These are phyloP conservation scores for Bungarus multicinctus DNA, from an alignment of 2,113 vertebrate species.

Conservation along the genomic window DNA sequence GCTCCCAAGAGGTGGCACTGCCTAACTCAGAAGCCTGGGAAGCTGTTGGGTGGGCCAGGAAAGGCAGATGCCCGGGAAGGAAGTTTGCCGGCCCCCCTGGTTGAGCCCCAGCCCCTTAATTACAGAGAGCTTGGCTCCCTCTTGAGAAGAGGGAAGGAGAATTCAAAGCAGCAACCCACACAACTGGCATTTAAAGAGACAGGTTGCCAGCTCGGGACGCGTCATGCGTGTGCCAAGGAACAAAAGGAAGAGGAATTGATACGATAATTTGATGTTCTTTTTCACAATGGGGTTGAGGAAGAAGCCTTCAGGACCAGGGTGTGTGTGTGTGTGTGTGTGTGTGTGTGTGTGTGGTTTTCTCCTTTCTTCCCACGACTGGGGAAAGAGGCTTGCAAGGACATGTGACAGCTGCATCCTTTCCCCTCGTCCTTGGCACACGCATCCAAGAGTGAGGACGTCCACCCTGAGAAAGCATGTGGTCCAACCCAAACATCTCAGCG, in stretches of 20 bases:
- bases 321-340: too few species aligned
- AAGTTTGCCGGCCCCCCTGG: background rate
- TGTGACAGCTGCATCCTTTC: background rate
- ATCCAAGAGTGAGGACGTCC: background rate
- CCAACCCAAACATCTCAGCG: too few species aligned
- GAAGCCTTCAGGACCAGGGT: background rate
- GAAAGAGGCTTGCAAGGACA: background rate
- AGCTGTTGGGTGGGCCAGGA: background rate
- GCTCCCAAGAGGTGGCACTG: conserved; percentile 2
- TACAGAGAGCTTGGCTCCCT: background rate
- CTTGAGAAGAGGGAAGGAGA: background rate
- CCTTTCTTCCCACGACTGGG: background rate
- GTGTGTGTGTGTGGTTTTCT: background rate
- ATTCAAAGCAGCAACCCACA: conserved; percentile 6
- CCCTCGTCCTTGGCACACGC: background rate
- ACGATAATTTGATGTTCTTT: conserved; percentile 24
- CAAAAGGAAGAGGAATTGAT: background rate
- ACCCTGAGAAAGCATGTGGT: too few species aligned
- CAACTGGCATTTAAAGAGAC: conserved; percentile 21
- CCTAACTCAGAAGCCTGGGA: background rate
- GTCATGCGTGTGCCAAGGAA: background rate
- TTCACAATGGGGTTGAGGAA: background rate
- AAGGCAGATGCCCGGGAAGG: background rate
- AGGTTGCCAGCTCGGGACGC: background rate
- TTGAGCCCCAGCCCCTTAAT: background rate